Evolutionary conservation across 2,113 vertebrate species (phyloP), one percentile per base, ranked within the genome.

Genomic region (Lamprotornis superbus): DNA sequence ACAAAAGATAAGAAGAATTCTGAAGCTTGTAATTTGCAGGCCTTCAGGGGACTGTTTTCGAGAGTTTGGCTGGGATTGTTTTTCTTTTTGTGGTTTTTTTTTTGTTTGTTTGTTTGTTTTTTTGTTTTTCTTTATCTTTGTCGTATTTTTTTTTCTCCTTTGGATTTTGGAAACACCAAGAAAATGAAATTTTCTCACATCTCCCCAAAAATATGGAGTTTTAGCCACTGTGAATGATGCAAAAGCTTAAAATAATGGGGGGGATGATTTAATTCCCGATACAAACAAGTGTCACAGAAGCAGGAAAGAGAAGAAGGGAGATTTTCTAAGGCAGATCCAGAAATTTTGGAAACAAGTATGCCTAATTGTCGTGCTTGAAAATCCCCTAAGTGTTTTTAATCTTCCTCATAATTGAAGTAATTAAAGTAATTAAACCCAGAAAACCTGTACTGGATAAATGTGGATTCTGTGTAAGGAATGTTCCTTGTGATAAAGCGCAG

Each of bases 351-450:
- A 84, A 50, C 20, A 40, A 37, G 20, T 40, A 83, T 33, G 25
- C 9, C 15, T 83, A 75, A 61, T 14, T 73, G 19, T 50, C 40
- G 30, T 86, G 55, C 70, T 90, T 81, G 39, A 94, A 93, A 94
- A 91, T 88, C 75, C 68, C 92, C 63, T 42, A 68, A 82, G 20
- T 82, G 28, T 88, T 93, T 94, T 59, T 64, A 70, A 90, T 55
- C 30, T 91, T 83, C 23, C 28, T 91, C 52, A 31, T 86, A 85
- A 92, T 56, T 92, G 50, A 93, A 50, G 47, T 83, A 91, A 96
- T 95, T 92, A 79, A 93, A 95, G 55, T 90, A 88, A 94, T 95
- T 96, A 92, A 93, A 90, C 1, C n/a, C 83, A 80, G 67, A 86
- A 89, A 80, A 91, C 53, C 40, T 87, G 5, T 53, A 53, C 50